Evolutionary conservation across 2,113 vertebrate species (phyloP).

Genomic region (Willisornis vidua): DNA sequence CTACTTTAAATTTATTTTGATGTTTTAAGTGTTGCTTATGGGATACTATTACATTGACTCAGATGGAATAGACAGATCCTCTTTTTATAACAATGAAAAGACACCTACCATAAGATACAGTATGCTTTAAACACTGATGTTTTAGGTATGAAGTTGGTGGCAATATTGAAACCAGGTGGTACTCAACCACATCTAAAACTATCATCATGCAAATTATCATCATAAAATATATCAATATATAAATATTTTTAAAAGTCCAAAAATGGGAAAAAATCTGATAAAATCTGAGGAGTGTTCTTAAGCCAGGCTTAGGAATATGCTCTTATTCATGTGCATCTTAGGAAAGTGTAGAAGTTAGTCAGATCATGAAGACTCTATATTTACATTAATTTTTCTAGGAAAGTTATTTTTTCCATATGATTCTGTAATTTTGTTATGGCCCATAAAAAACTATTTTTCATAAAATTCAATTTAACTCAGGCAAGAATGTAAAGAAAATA

Average conservation of each 20-base stretch:
- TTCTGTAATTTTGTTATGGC: not conserved
- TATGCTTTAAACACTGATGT: not conserved
- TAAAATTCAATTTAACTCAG: not conserved
- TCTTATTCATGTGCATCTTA: not conserved
- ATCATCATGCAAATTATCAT: not conserved
- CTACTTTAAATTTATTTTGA: not conserved
- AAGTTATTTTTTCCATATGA: not conserved
- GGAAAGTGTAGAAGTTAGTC: not conserved
- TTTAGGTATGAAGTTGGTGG: not conserved
- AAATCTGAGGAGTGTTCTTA: not conserved
- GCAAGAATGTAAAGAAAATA: not conserved
- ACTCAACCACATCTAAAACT: not conserved
- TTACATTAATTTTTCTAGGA: not conserved
- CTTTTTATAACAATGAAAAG: not conserved
- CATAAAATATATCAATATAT: not conserved
- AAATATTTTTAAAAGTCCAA: not conserved
- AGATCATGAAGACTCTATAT: not conserved
- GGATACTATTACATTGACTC: not conserved
- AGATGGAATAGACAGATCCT: not conserved
- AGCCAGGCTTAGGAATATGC: not conserved
- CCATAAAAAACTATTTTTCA: not conserved
- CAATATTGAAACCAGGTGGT: not conserved
- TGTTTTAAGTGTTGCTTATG: not conserved
- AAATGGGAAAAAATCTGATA: not conserved
- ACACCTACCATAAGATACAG: not conserved